Conservation (phyloP, 2,113 vertebrate genomes). For the Acrocephalus kingi region DNA sequence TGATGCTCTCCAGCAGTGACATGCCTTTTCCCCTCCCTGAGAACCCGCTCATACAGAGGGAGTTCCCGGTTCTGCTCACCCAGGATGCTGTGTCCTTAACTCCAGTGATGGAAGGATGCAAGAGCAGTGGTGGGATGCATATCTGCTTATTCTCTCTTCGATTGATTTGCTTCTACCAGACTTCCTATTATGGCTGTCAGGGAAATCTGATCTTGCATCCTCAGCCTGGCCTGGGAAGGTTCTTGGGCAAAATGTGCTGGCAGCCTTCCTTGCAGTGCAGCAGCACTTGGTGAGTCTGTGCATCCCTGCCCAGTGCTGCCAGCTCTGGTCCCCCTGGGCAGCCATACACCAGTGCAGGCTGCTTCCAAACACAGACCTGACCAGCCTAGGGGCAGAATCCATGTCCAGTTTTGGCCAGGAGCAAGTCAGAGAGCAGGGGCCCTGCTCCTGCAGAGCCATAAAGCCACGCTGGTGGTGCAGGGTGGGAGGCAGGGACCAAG, state of each 20-base stretch:
- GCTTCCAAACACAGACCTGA: neutral
- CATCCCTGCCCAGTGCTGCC: fast-evolving
- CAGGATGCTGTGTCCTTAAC: neutral
- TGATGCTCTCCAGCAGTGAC: neutral
- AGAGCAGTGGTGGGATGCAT: neutral
- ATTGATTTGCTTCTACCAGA: neutral
- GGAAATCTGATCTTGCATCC: neutral
- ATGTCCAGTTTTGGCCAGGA: neutral
- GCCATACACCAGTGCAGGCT: neutral
- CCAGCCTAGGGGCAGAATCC: neutral
- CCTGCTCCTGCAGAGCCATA: neutral
- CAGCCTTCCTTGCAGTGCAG: neutral
- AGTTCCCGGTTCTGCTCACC: neutral
- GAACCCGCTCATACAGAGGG: neutral
- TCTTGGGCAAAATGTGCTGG: neutral
- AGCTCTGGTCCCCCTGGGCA: fast-evolving
- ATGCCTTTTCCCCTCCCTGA: neutral
- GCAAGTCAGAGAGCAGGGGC: neutral
- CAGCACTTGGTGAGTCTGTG: neutral
- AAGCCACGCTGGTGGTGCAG: neutral
- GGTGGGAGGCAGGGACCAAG: conserved; percentile 16
- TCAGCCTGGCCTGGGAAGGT: neutral
- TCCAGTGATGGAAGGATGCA: neutral
- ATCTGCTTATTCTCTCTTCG: neutral
- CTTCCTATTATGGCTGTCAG: conserved; percentile 4